Conservation (phyloP, 2,113 vertebrate species). For the Cyanocitta stelleri region DNA sequence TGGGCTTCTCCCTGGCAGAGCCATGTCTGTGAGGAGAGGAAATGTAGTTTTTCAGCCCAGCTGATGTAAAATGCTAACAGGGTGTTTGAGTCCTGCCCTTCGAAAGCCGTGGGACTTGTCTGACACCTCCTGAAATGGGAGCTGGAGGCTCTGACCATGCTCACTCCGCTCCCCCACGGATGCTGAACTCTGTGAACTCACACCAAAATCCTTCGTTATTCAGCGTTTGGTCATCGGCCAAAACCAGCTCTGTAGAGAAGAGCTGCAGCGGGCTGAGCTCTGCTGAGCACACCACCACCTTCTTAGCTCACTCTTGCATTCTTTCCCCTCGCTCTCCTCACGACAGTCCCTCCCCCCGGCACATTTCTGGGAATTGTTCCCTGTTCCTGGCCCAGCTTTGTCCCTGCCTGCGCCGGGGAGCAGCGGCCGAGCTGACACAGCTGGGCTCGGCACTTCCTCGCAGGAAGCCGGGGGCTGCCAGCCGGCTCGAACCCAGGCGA, state of each 20-base stretch:
- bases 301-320: not conserved
- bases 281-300: not conserved
- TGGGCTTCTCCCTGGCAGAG: not conserved
- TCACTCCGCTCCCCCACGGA: not conserved
- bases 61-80: not conserved
- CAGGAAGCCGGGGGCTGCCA: not conserved
- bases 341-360: not conserved
- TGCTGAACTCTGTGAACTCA: not conserved
- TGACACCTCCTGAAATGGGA: not conserved
- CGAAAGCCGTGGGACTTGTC: not conserved
- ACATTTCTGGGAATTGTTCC: conserved; percentile 41
- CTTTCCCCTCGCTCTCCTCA: not conserved
- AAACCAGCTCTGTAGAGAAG: not conserved
- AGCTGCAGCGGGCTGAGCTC: not conserved
- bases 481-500: not conserved
- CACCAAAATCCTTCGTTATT: not conserved
- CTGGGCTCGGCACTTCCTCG: not conserved
- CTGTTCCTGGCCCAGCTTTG: not conserved
- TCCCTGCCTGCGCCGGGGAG: not conserved
- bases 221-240: not conserved
- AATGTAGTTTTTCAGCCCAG: not conserved
- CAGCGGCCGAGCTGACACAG: not conserved
- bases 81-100: not conserved
- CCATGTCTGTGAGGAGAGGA: not conserved
- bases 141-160: not conserved